A percentile compares a stretch with the other conserved stretches of the same genome.
phyloP scores from a whole-genome alignment of 2,888 invertebrate species.

The Eumacrocentrus americanus region DNA sequence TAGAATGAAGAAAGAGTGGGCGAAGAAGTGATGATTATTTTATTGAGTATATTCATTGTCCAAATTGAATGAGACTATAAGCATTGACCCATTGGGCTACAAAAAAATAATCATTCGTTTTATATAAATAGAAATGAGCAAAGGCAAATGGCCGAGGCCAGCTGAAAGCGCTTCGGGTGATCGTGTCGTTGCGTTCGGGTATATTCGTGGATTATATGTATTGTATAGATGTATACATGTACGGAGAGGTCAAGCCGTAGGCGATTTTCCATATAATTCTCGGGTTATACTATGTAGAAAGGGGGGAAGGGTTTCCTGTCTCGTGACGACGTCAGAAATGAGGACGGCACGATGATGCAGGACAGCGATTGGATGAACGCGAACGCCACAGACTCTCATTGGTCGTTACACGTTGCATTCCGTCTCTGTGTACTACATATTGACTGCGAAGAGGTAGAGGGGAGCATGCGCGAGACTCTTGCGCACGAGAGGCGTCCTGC shows the following conservation, averaged over 20 bases:
- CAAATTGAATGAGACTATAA: too few relatives aligned
- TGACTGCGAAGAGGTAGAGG: conserved; percentile 30
- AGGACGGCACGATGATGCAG: not conserved
- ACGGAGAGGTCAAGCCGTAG: not conserved
- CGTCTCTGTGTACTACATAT: too few relatives aligned
- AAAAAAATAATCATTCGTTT: not conserved
- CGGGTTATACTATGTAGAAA: not conserved
- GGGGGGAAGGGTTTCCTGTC: not conserved
- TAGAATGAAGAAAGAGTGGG: conserved; percentile 2
- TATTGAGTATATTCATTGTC: too few relatives aligned
- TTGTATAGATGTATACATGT: not conserved
- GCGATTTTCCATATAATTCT: not conserved
- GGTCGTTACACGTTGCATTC: conserved; percentile 32
- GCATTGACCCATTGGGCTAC: conserved; percentile 10
- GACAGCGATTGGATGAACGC: not conserved
- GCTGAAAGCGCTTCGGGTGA: conserved; percentile 1
- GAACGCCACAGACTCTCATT: conserved; percentile 34
- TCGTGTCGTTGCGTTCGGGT: conserved; percentile 6
- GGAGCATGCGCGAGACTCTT: conserved; percentile 42
- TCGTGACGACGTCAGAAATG: too few relatives aligned
- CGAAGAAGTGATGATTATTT: too few relatives aligned
- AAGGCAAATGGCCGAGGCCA: not conserved
- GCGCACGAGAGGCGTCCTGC: conserved; percentile 41
- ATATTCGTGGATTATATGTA: not conserved
- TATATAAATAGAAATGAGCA: conserved; percentile 13